Evolutionary conservation across 1,140 invertebrate species (phyloP), one percentile per base, ranked within the genome.

Genomic region (Bombus superbus): DNA sequence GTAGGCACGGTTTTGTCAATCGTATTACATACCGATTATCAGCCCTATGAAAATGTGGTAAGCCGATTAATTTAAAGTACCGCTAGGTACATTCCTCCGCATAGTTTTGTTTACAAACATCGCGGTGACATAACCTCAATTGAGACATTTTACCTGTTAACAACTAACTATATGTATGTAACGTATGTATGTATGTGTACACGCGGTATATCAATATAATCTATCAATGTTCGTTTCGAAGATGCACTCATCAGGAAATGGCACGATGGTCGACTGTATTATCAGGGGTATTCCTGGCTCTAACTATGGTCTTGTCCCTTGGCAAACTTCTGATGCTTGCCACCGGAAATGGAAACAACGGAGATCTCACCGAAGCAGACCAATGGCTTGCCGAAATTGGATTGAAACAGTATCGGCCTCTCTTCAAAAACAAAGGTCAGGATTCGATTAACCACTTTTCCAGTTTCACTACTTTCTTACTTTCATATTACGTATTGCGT

Each of bases 371-470:
- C 53, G 96, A 96, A 94, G 97, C 97, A 68, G 97, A 97, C 86
- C 95, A 96, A 90, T 98, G 97, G 97, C 93, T 97, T 71, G 96
- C 96, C 73, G 96, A 97, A 91, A 97, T 97, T 92, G 96, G 97
- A 79, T 94, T 98, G 42, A 94, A 96, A 42, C 95, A 97, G 81
- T 97, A 97, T 91, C 96, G 96, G 88, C 95, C 96, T 81, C 92
- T 97, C 10, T 97, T 97, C 91, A 96, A 95, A 89, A 95, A 97
- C 91, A 96, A 96, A 95, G 97, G 97, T 98, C 94, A 96, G 96
- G 79, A 75, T 42, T 38, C 47, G 66, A 22, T 75, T 11, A 62
- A 38, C 18, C 10, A 44, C 10, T 28, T 42, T 47, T 2, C 25
- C n/a, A 66, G 11, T 35, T 44, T 9, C 10, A 9, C 32, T 68